Evolutionary conservation across 2,888 invertebrate genomes (phyloP), one percentile per base, ranked within the genome.

Genomic region (Tetanocera ferruginea): DNA sequence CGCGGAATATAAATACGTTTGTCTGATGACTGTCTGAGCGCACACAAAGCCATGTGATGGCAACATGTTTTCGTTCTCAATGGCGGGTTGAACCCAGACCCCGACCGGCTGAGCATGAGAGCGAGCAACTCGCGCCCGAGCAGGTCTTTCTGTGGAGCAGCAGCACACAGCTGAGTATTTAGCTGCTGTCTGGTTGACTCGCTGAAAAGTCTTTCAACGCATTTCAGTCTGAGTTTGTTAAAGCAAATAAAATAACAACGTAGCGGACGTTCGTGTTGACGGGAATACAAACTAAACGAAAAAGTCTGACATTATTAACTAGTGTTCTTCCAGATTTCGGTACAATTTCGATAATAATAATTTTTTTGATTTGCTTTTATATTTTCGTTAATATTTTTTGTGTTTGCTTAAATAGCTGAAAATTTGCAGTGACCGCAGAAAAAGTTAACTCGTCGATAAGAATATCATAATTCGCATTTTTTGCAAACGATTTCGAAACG

Each of bases 231-330:
- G 83, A 84, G 82, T 84, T 83, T 83, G 83, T 83, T 82, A 83
- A 81, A 83, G 82, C 80, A 84, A 83, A 82, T 82, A 84, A 83
- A 79, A 85, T 85, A 85, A 82, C 76, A 77, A 70, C 82, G 82
- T 85, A 82, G 83, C 87, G 86, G 85, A 84, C 80, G 83, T 77
- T 52, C 75, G 81, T 76, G 34, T 70, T 64, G 72, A 25, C 37
- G 60, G 60, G 5, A 43, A 43, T 34, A 25, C 25, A 23, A 72
- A 34, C 9, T 31, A 71, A 57, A 51, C 37, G 34, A 34, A 37
- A 25, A 23, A 23, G 67, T 34, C 23, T 37, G 6, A 37, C 28
- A 25, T 60, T 52, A 52, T 3, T 60, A 25, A 60, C 28, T 60
- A 25, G 23, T 25, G 25, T 60, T 60, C 25, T 28, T 60, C 25